These are phyloP conservation scores for Imbricaverruca yamaguchii DNA, from an alignment of 2,888 invertebrate species.

Conservation along the genomic window DNA sequence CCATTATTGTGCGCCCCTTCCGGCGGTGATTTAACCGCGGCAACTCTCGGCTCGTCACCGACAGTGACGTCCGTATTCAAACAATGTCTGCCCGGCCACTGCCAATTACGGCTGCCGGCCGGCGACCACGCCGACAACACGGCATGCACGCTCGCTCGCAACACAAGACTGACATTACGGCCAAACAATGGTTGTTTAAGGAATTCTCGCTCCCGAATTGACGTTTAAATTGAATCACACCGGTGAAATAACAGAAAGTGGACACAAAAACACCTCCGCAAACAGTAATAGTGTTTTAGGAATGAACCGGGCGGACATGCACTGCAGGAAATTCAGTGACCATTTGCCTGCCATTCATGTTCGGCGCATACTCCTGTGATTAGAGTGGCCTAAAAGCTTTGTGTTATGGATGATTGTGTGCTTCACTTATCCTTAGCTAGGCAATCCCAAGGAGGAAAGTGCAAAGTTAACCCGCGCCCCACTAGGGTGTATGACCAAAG, in stretches of 20 bases:
- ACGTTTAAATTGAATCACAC: constrained; percentile 19
- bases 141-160: background rate
- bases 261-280: background rate
- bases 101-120: background rate
- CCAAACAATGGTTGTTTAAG: constrained; percentile 14
- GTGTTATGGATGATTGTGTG: no score
- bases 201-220: background rate
- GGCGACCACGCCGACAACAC: background rate
- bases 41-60: background rate
- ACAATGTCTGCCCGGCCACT: background rate
- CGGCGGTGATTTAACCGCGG: no score
- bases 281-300: background rate
- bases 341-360: background rate
- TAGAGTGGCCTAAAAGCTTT: no score
- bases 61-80: background rate
- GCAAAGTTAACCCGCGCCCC: no score
- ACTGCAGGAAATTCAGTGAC: background rate
- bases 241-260: background rate
- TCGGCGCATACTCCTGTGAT: background rate
- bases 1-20: no score
- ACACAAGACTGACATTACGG: background rate
- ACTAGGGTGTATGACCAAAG: no score
- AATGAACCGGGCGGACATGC: background rate
- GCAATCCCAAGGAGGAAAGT: no score
- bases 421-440: no score